Evolutionary conservation across 2,888 invertebrate genomes (phyloP), one percentile per base, ranked within the genome.

Genomic region (Ernsta delagoae): DNA sequence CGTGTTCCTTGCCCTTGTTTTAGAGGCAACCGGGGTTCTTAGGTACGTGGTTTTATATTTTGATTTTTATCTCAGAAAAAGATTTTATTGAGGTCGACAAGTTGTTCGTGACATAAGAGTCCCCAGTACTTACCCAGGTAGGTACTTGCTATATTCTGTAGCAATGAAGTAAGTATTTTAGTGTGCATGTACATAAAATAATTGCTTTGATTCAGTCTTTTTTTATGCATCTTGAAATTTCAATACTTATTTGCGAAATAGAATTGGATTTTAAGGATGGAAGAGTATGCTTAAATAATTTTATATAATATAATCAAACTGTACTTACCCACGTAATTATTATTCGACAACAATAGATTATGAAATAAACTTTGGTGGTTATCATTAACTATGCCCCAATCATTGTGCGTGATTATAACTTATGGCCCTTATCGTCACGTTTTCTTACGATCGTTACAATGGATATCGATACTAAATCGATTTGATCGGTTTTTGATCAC

Each of bases 371-470:
- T 16, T 54, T 54, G 9, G 57, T 69, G 63, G 71, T 72, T 57
- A 61, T 68, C 61, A 62, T 67, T 60, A 61, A 54, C 31, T 11
- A 53, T 11, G 59, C 60, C 54, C 54, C 70, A 72, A 74, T 73
- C 70, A 57, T 63, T 43, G 73, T 70, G 79, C 82, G 81, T 81
- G 83, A 79, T 80, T 36, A 75, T 72, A 78, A 72, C 59, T 70
- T 70, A 73, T 75, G 74, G 71, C 72, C 59, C 66, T 76, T 81
- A 83, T 83, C 83, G 74, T 81, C 83, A 83, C 83, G 83, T 83
- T 77, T 75, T 71, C 70, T 75, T 74, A 75, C 74, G 75, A 72
- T 77, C 75, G 75, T 75, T 72, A 75, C 71, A 8, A 68, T 68
- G 61, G 61, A 56, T 68, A 68, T 68, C 67, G 61, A 56, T 68